Evolutionary conservation across 2,113 vertebrate genomes (phyloP).

Genomic region (Dolichallabes microphthalmus): DNA sequence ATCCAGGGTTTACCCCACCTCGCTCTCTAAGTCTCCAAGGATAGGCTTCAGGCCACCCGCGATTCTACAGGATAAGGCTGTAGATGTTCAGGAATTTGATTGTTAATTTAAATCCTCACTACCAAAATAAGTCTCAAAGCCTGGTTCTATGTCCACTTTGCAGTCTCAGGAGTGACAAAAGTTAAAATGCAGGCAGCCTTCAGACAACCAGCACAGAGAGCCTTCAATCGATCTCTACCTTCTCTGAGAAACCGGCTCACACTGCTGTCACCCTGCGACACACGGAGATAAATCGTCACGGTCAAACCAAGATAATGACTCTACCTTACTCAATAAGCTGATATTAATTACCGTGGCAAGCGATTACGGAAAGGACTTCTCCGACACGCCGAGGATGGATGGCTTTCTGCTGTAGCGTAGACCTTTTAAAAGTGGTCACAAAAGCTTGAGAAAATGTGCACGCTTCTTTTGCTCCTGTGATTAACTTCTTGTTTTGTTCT

Average conservation of each 20-base stretch:
- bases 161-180: constrained; percentile 18
- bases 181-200: constrained; percentile 10
- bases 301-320: constrained; percentile 69
- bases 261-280: constrained; percentile 44
- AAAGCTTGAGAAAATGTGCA: constrained; percentile 53
- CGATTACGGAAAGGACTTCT: constrained; percentile 63
- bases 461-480: constrained; percentile 57
- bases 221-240: constrained; percentile 54
- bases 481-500: constrained; percentile 42
- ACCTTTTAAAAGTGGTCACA: constrained; percentile 59
- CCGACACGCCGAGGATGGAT: constrained; percentile 65
- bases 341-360: constrained; percentile 71
- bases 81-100: no score
- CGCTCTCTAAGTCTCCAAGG: no score
- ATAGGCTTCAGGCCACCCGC: no score
- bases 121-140: background rate
- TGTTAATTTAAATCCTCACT: background rate
- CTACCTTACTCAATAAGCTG: constrained; percentile 72
- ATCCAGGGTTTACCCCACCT: no score
- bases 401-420: constrained; percentile 69
- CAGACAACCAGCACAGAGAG: background rate
- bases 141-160: background rate
- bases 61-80: no score
- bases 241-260: constrained; percentile 53
- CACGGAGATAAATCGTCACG: constrained; percentile 64